These are phyloP conservation scores for Thunnus maccoyii DNA, from an alignment of 2,113 vertebrate species.

Conservation along the genomic window DNA sequence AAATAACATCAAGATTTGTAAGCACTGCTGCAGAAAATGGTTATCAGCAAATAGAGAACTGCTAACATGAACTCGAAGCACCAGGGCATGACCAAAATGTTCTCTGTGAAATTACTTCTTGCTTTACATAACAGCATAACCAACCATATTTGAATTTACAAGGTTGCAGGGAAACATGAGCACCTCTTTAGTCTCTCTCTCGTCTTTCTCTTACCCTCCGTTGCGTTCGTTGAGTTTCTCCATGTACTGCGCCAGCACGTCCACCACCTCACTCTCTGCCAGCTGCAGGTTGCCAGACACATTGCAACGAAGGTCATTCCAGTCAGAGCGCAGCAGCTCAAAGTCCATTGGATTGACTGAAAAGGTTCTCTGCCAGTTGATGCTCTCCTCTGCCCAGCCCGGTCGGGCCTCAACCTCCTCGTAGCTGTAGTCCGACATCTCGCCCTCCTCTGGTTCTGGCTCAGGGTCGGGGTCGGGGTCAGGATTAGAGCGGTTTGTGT, in stretches of 20 bases:
- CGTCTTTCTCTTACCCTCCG: constrained; percentile 85
- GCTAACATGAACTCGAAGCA: constrained; percentile 35
- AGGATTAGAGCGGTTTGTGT: constrained; percentile 71
- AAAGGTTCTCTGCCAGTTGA: constrained; percentile 98
- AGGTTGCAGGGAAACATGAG: constrained; percentile 1
- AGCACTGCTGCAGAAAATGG: constrained; percentile 34
- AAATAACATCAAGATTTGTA: constrained; percentile 36
- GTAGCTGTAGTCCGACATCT: constrained; percentile 92
- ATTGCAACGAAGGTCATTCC: constrained; percentile 98
- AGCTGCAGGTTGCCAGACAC: constrained; percentile 98
- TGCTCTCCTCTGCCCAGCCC: constrained; percentile 93
- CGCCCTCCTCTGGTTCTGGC: constrained; percentile 87
- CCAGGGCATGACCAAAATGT: constrained; percentile 30
- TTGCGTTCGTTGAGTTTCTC: constrained; percentile 94
- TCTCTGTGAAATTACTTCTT: constrained; percentile 42
- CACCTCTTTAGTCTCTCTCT: neutral
- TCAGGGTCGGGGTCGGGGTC: constrained; percentile 72
- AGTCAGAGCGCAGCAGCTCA: constrained; percentile 96
- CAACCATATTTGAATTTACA: neutral
- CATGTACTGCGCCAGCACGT: constrained; percentile 97
- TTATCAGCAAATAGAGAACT: constrained; percentile 42
- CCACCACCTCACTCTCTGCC: constrained; percentile 93
- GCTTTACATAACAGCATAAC: constrained; percentile 31
- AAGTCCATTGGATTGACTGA: constrained; percentile 95
- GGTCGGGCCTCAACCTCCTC: constrained; percentile 88